Evolutionary conservation across 64 coral and sea anemone species (phyloP).

Genomic region (Dendronephthya gigantea): DNA sequence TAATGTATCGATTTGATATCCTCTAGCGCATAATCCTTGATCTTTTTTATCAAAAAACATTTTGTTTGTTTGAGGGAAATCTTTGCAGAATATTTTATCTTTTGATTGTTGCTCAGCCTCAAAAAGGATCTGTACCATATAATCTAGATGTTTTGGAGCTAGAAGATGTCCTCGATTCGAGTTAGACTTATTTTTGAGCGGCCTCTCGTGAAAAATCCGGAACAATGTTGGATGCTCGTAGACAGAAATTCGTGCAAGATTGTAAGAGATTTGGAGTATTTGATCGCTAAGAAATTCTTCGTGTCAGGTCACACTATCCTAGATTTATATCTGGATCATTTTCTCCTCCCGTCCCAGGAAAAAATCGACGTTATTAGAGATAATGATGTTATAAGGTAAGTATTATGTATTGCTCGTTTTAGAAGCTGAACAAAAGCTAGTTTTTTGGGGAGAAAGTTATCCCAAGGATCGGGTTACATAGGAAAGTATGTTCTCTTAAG

Average conservation of each 20-base stretch:
- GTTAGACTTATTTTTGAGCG: slow-evolving; percentile 55
- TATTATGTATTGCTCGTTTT: neutral
- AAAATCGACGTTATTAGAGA: slow-evolving; percentile 66
- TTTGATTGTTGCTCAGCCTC: too few relatives aligned
- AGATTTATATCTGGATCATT: slow-evolving; percentile 41
- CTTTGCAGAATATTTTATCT: too few relatives aligned
- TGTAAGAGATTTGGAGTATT: slow-evolving; percentile 55
- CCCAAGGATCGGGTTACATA: too few relatives aligned
- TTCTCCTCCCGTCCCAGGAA: slow-evolving; percentile 56
- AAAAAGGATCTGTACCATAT: too few relatives aligned
- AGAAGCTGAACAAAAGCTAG: too few relatives aligned
- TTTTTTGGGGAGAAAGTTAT: neutral
- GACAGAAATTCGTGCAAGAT: slow-evolving; percentile 47
- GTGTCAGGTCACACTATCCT: slow-evolving; percentile 4
- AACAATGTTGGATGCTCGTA: slow-evolving; percentile 62
- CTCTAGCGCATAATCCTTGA: neutral
- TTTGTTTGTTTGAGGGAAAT: too few relatives aligned
- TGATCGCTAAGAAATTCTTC: slow-evolving; percentile 44
- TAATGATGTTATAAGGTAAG: slow-evolving; percentile 59
- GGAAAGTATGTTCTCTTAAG: too few relatives aligned
- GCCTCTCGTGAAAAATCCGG: neutral
- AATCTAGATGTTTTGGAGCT: neutral
- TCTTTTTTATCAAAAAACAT: too few relatives aligned
- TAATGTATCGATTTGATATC: too few relatives aligned
- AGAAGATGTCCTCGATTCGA: slow-evolving; percentile 47